Percentiles rank a stretch among this genome's conserved stretches.
Evolutionary conservation across 2,888 invertebrate genomes (phyloP).

Genomic region (Operophtera brumata): DNA sequence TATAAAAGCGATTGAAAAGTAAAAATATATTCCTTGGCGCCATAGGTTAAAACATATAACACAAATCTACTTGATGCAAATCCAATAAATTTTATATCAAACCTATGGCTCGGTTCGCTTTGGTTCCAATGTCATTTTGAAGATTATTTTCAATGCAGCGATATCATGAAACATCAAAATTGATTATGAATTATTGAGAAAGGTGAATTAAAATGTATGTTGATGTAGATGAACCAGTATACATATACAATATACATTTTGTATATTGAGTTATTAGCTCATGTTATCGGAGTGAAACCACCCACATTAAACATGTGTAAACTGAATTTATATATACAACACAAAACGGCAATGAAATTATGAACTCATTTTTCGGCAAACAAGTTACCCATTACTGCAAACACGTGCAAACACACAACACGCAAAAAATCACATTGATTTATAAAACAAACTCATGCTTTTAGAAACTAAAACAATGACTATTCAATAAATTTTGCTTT

Average conservation of each 20-base stretch:
- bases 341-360: conserved; percentile 4
- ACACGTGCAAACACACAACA: conserved; percentile 19
- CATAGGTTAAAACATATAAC: conserved; percentile 43
- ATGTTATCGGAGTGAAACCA: neutral
- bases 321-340: neutral
- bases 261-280: neutral
- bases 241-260: neutral
- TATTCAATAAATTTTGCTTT: neutral
- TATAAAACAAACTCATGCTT: conserved; percentile 11
- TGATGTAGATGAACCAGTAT: neutral
- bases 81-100: conserved; percentile 74
- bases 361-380: conserved; percentile 9
- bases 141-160: conserved; percentile 66
- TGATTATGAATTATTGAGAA: conserved; percentile 53
- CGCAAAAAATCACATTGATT: conserved; percentile 1
- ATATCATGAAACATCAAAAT: conserved; percentile 77
- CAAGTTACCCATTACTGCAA: conserved; percentile 11
- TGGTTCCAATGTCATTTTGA: conserved; percentile 60
- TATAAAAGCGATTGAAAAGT: conserved; percentile 27
- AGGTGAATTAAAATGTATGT: neutral
- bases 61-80: conserved; percentile 66
- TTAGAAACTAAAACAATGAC: neutral
- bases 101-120: conserved; percentile 79
- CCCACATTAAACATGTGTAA: neutral
- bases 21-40: conserved; percentile 38